phyloP scores from a whole-genome alignment of 2,888 invertebrate genomes.

The Choreutis nemorana region DNA sequence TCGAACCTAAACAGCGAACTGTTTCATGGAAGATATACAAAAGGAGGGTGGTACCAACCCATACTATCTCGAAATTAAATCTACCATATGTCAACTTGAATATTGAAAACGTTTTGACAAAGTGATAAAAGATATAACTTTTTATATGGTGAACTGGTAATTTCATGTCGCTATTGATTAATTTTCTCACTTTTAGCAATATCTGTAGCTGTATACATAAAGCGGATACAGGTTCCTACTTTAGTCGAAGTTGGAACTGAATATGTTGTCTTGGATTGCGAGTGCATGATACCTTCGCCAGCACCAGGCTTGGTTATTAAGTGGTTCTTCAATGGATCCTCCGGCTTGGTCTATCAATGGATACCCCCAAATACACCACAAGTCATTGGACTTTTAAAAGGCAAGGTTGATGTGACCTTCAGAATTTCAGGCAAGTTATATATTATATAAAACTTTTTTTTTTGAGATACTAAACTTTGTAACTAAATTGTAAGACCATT shows the following conservation, averaged over 20 bases:
- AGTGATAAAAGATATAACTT: neutral
- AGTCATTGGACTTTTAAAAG: constrained; percentile 52
- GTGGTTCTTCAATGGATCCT: constrained; percentile 58
- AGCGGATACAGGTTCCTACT: constrained; percentile 42
- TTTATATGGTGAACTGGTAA: neutral
- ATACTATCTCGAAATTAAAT: no score
- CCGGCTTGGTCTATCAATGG: constrained; percentile 57
- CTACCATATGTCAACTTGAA: no score
- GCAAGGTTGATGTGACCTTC: constrained; percentile 48
- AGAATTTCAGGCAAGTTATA: constrained; percentile 45
- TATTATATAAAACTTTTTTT: neutral
- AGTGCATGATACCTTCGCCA: constrained; percentile 14
- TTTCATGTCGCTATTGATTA: constrained; percentile 3
- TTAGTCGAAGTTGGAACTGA: constrained; percentile 44
- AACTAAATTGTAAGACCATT: no score
- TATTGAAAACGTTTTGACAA: neutral
- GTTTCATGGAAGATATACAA: no score
- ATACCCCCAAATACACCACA: constrained; percentile 53
- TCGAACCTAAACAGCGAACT: no score
- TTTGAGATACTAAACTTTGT: neutral
- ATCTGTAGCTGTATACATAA: constrained; percentile 56
- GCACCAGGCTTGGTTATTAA: constrained; percentile 48
- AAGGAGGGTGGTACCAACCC: no score
- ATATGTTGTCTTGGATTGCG: constrained; percentile 19
- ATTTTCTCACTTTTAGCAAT: constrained; percentile 25